Evolutionary conservation across 1,140 invertebrate species (phyloP).

Genomic region (Helicoverpa armigera): DNA sequence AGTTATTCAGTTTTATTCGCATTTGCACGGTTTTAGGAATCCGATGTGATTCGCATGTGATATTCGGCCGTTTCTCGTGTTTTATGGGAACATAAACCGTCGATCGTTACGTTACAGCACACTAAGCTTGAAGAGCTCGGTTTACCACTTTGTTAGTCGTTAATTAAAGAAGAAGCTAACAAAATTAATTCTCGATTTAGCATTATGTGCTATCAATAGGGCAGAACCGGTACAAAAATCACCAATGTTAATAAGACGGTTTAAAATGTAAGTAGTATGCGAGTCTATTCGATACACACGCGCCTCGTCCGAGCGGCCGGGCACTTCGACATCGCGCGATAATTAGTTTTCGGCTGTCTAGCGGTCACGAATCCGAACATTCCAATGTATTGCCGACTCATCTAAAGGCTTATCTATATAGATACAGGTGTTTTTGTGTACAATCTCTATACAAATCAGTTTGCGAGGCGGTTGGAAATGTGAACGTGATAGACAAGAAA

Average conservation of each 20-base stretch:
- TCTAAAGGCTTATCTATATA: slow-evolving; percentile 67
- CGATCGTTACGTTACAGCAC: slow-evolving; percentile 23
- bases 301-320: slow-evolving; percentile 47
- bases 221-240: slow-evolving; percentile 19
- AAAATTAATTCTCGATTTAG: not conserved
- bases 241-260: slow-evolving; percentile 8
- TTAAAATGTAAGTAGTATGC: slow-evolving; percentile 40
- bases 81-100: slow-evolving; percentile 34
- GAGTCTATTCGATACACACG: slow-evolving; percentile 46
- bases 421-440: slow-evolving; percentile 72
- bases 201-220: not conserved
- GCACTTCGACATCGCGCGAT: slow-evolving; percentile 62
- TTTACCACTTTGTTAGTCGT: not conserved
- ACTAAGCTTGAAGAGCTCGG: slow-evolving; percentile 3
- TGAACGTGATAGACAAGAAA: slow-evolving; percentile 43
- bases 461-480: slow-evolving; percentile 54
- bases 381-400: slow-evolving; percentile 70
- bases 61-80: slow-evolving; percentile 28
- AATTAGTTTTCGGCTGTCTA: slow-evolving; percentile 71
- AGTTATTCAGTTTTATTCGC: slow-evolving; percentile 46
- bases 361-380: slow-evolving; percentile 70
- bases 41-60: slow-evolving; percentile 55
- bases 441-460: slow-evolving; percentile 68
- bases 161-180: not conserved
- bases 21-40: slow-evolving; percentile 55